Conservation (phyloP, 2,888 invertebrate genomes). For the Yponomeuta malinellus region DNA sequence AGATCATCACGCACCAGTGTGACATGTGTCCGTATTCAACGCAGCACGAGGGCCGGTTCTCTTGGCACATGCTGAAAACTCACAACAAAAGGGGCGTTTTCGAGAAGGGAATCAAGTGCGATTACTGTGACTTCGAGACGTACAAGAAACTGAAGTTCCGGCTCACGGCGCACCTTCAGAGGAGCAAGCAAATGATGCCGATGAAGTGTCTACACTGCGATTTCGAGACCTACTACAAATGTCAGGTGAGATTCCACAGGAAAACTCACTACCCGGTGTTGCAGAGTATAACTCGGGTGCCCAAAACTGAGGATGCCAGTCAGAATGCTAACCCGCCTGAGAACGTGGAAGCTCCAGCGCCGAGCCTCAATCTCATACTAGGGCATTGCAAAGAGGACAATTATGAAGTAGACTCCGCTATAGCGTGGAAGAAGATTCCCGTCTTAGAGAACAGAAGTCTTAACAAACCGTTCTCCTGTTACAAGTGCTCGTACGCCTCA, state of each 20-base stretch:
- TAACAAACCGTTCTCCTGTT: conserved; percentile 45
- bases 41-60: conserved; percentile 47
- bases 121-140: conserved; percentile 48
- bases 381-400: background rate
- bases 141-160: conserved; percentile 26
- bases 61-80: conserved; percentile 47
- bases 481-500: conserved; percentile 43
- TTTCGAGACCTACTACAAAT: conserved; percentile 42
- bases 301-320: background rate
- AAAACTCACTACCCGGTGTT: conserved; percentile 24
- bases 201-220: conserved; percentile 43
- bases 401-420: background rate
- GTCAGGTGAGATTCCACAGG: conserved; percentile 48
- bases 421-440: conserved; percentile 3
- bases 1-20: conserved; percentile 30
- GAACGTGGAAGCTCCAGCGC: background rate
- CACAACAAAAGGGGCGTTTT: conserved; percentile 40
- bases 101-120: conserved; percentile 42
- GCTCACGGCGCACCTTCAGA: conserved; percentile 43
- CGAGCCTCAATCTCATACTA: background rate
- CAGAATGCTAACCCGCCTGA: background rate
- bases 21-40: conserved; percentile 51
- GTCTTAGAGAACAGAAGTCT: background rate
- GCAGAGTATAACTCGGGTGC: background rate
- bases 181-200: conserved; percentile 33